A percentile compares a stretch with the other conserved stretches of the same genome.
These are phyloP conservation scores for Anodontia alba DNA, from an alignment of 2,888 invertebrate species.

Conservation along the genomic window DNA sequence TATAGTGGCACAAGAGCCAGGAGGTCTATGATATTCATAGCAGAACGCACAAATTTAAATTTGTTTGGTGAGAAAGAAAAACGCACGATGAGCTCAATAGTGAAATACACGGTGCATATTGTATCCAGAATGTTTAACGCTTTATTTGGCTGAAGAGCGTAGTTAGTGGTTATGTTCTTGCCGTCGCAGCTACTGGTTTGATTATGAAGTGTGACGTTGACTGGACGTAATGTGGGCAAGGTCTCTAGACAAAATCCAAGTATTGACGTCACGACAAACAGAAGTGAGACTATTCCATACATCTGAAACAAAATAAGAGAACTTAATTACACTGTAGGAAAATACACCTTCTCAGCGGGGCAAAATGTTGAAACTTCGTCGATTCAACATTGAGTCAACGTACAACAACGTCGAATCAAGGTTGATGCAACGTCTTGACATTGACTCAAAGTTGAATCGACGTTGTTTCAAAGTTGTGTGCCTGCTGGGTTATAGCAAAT, in stretches of 20 bases:
- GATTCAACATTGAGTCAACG: no score
- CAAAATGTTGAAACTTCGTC: no score
- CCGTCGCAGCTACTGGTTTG: conserved; percentile 55
- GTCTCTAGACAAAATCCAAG: conserved; percentile 83
- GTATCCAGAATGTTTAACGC: conserved; percentile 79
- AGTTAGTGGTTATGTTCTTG: conserved; percentile 50
- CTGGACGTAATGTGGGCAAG: conserved; percentile 73
- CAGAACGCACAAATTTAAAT: conserved; percentile 76
- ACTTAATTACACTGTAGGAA: no score
- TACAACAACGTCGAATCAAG: no score
- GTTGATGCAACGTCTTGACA: no score
- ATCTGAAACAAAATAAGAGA: conserved; percentile 67
- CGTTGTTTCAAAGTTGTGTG: no score
- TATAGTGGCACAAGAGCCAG: conserved; percentile 83
- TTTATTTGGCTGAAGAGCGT: conserved; percentile 67
- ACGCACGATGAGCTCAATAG: conserved; percentile 81
- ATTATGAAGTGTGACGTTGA: conserved; percentile 49
- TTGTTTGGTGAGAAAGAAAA: conserved; percentile 82
- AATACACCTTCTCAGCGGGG: no score
- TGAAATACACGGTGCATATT: conserved; percentile 83
- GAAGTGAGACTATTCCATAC: conserved; percentile 82
- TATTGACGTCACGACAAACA: conserved; percentile 82
- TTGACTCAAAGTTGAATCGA: no score
- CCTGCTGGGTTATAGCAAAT: no score
- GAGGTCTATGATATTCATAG: conserved; percentile 83